phyloP scores from a whole-genome alignment of 2,797 vertebrate species.

The Crenichthys baileyi region DNA sequence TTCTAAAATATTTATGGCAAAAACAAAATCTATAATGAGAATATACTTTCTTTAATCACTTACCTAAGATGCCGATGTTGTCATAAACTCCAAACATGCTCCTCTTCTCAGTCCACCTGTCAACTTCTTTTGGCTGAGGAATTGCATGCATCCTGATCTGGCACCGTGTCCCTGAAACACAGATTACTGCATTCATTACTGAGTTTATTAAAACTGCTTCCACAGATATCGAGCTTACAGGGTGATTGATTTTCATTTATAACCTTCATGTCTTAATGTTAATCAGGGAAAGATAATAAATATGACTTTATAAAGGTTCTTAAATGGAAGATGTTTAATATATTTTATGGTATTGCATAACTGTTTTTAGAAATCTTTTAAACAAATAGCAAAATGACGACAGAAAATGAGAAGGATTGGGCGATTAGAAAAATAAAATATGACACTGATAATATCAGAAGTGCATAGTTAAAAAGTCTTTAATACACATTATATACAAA shows the following conservation, averaged over 20 bases:
- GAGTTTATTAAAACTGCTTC: not conserved
- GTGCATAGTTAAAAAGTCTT: not conserved
- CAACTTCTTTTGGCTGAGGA: slow-evolving; percentile 81
- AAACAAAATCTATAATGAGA: not conserved
- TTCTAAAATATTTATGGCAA: not conserved
- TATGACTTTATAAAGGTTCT: not conserved
- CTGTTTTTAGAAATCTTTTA: not conserved
- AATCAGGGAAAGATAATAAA: not conserved
- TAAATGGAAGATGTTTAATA: not conserved
- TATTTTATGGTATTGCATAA: not conserved
- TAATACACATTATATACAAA: too few species aligned
- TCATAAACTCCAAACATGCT: slow-evolving; percentile 92
- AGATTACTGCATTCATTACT: not conserved
- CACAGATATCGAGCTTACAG: not conserved
- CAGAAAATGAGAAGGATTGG: not conserved
- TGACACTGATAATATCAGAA: not conserved
- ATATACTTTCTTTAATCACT: slow-evolving; percentile 16
- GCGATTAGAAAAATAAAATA: not conserved
- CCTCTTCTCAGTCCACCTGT: slow-evolving; percentile 93
- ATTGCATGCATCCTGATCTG: slow-evolving; percentile 78
- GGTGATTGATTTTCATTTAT: not conserved
- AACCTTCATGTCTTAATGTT: not conserved
- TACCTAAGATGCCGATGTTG: slow-evolving; percentile 93
- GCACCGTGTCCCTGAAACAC: slow-evolving; percentile 66
- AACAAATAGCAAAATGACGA: not conserved